A percentile compares a stretch with the other conserved stretches of the same genome.
phyloP scores from a whole-genome alignment of 1,140 invertebrate genomes.

The Hycleus phaleratus region DNA sequence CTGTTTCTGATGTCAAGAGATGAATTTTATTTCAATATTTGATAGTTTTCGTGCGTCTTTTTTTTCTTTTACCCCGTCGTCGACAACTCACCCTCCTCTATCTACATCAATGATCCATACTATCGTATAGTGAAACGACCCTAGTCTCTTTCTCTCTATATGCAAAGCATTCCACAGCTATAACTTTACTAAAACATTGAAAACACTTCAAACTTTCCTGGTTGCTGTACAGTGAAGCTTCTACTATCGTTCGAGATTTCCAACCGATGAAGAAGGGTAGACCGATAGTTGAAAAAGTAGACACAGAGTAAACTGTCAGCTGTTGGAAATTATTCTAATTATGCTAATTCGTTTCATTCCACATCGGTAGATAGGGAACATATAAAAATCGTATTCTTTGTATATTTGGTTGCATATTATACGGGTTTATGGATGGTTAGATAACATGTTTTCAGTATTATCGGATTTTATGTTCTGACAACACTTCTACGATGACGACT shows the following conservation, averaged over 20 bases:
- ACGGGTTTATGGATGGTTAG: background rate
- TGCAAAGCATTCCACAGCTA: slow-evolving; percentile 34
- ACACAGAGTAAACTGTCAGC: slow-evolving; percentile 35
- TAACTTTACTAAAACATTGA: slow-evolving; percentile 36
- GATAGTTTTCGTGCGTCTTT: slow-evolving; percentile 38
- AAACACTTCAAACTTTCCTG: slow-evolving; percentile 33
- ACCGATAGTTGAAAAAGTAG: slow-evolving; percentile 24
- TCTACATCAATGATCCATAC: slow-evolving; percentile 12
- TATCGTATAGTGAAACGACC: slow-evolving; percentile 17
- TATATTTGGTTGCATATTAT: slow-evolving; percentile 7
- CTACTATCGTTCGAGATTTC: background rate
- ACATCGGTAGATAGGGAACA: background rate
- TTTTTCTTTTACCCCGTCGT: background rate
- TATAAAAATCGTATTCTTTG: background rate
- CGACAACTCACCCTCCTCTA: slow-evolving; percentile 23
- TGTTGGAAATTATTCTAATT: slow-evolving; percentile 40
- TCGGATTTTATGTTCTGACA: slow-evolving; percentile 17
- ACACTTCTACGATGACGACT: slow-evolving; percentile 3
- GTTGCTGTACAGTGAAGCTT: slow-evolving; percentile 17
- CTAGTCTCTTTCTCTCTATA: slow-evolving; percentile 28
- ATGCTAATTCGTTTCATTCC: slow-evolving; percentile 36
- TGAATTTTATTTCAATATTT: slow-evolving; percentile 44
- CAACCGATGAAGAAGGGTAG: no score
- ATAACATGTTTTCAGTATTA: slow-evolving; percentile 8
- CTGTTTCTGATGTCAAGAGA: slow-evolving; percentile 40